Base-by-base conservation (phyloP, 1,140 invertebrate species). In the Pseudomyrmex pallidus region DNA sequence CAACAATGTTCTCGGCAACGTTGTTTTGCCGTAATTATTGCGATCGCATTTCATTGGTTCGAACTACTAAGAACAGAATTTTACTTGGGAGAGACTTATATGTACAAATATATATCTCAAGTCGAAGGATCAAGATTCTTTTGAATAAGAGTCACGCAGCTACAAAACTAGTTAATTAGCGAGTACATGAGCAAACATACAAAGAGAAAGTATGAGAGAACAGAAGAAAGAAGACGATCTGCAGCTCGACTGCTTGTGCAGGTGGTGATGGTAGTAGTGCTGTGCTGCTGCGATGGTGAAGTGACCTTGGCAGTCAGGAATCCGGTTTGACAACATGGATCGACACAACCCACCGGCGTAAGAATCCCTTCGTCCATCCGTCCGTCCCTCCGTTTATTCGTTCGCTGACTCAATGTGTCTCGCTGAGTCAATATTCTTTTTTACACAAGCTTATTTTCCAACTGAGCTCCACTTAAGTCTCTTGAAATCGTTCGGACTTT, bases 231-330 rank as follows among this genome's bases (percentile, higher is more conserved):
- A 64, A 59, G 72, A 73, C 64, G 67, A 78, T 35, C 5, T 76
- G 52, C 64, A 66, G 67, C 44, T 57, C 54, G 64, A 74, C 54
- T 48, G 46, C 83, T 80, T 70, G 68, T 74, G 62, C 25, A 73
- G 61, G 61, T 54, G 67, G 76, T 84, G 82, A 67, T 78, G 72
- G 22, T 73, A 35, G 61, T 54, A 62, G 80, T 84, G 82, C 66
- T 73, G 72, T 78, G 72, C n/a, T 73, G 63, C 56, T 74, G 74
- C 72, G 54, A 68, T 78, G 66, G 83, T 85, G 70, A 82, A 86
- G 84, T 86, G 90, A 92, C 91, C 91, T 92, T 92, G 91, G 90
- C 85, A 90, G 90, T 90, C 87, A 91, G 91, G 91, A 92, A 92
- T 92, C 91, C 89, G 90, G 91, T 91, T 80, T 80, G 88, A 85